Conservation (phyloP, 2,113 vertebrate genomes). For the Anoplopoma fimbria region DNA sequence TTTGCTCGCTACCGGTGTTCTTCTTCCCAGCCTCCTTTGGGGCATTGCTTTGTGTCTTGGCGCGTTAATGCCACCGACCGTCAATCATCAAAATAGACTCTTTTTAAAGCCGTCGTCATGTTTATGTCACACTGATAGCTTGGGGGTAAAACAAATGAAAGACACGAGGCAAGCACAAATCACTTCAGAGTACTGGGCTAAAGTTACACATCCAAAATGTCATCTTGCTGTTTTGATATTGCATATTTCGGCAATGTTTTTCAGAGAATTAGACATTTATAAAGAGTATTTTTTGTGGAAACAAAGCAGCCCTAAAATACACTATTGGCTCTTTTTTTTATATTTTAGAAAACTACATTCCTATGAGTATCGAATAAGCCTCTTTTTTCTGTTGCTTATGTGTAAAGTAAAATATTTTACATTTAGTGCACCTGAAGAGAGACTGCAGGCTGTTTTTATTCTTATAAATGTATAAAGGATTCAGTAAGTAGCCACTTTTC, state of each 20-base stretch:
- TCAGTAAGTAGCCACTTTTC: background rate
- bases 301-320: background rate
- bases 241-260: background rate
- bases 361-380: too few species aligned
- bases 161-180: background rate
- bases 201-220: background rate
- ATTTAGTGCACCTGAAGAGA: background rate
- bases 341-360: background rate
- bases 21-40: background rate
- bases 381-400: background rate
- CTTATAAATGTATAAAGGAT: background rate
- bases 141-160: background rate
- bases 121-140: background rate
- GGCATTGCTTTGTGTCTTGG: background rate
- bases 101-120: background rate
- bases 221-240: background rate
- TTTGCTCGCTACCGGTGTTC: background rate
- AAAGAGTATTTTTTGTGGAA: background rate
- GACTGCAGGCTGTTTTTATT: background rate
- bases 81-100: background rate
- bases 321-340: background rate
- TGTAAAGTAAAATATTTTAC: background rate
- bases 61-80: background rate
- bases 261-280: background rate
- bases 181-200: background rate